Percentiles rank a stretch among this genome's conserved stretches.
These are phyloP conservation scores for Clarias magur DNA, from an alignment of 2,113 vertebrate species.

Conservation along the genomic window DNA sequence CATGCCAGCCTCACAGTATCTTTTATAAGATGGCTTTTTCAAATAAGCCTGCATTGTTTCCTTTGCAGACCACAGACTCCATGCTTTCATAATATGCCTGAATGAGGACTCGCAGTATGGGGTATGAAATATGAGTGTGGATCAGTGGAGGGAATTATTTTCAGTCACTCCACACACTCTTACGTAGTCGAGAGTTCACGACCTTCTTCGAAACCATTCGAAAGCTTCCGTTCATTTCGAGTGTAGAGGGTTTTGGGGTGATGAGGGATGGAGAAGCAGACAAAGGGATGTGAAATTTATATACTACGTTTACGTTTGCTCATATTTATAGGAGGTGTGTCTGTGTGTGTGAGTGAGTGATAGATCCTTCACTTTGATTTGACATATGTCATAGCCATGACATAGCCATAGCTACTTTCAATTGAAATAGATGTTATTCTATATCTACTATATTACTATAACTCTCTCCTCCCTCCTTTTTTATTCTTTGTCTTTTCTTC, in stretches of 20 bases:
- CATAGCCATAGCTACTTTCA: neutral
- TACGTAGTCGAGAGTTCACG: slow-evolving; percentile 28
- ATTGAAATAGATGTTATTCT: slow-evolving; percentile 25
- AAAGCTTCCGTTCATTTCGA: slow-evolving; percentile 8
- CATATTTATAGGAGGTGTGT: slow-evolving; percentile 22
- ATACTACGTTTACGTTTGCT: neutral
- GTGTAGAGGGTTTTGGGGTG: neutral
- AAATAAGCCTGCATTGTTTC: slow-evolving; percentile 20
- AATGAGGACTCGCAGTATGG: slow-evolving; percentile 5
- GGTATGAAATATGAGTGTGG: slow-evolving; percentile 47
- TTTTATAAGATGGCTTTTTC: slow-evolving; percentile 12
- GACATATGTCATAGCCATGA: neutral
- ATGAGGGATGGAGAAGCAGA: neutral
- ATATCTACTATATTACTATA: slow-evolving; percentile 37
- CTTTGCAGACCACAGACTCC: neutral
- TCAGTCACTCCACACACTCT: slow-evolving; percentile 1
- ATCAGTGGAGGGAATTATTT: slow-evolving; percentile 39
- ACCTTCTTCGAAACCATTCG: slow-evolving; percentile 34
- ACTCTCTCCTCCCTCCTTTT: neutral
- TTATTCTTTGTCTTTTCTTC: slow-evolving; percentile 14
- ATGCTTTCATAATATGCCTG: neutral
- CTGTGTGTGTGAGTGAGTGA: neutral
- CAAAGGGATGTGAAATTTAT: neutral
- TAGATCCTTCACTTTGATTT: neutral
- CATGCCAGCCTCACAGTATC: neutral